Base-by-base conservation (phyloP, 92 coral and sea anemone species). In the Palythoa heliodiscus region DNA sequence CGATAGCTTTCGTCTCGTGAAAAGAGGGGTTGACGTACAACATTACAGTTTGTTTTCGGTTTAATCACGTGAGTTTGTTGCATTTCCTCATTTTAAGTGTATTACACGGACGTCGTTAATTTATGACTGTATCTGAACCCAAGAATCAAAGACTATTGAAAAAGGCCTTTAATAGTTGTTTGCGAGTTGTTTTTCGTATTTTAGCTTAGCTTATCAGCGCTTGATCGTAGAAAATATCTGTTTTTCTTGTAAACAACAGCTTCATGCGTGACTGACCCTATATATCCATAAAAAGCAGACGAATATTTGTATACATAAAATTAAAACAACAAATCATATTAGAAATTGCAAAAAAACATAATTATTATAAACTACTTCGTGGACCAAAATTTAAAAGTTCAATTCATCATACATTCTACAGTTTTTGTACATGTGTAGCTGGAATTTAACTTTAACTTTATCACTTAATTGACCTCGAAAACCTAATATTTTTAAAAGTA, bases 41-140 rank as follows among this genome's bases (percentile, higher is more conserved):
- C 6, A 23, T 9, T 78, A 20, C 60, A 24, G 75, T 64, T 80
- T 80, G 73, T 80, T 80, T 80, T 64, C 23, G 43, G 25, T 80
- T 8, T n/a, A 52, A 67, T 80, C 84, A 80, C 84, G 84, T 66
- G 84, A 80, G 58, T 47, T 4, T 7, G 71, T 47, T 64, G 40
- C 6, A 68, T 80, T 79, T 80, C 84, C 84, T 80, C 74, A 25
- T 80, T 38, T 20, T 12, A n/a, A 66, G 84, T n/a, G 74, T 11
- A 39, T 79, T 52, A 40, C 43, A 39, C 63, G 12, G 7, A 4
- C 23, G 58, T n/a, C 14, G 64, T 75, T 53, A 52, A 19, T 53
- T 76, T 54, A 14, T 75, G 37, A 4, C 43, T 54, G 39, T 6
- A 15, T 25, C 2, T 19, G 3, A 76, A 3, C 4, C 29, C 81